phyloP scores from a whole-genome alignment of 2,888 invertebrate genomes.

The Lasioglossum villosulum region DNA sequence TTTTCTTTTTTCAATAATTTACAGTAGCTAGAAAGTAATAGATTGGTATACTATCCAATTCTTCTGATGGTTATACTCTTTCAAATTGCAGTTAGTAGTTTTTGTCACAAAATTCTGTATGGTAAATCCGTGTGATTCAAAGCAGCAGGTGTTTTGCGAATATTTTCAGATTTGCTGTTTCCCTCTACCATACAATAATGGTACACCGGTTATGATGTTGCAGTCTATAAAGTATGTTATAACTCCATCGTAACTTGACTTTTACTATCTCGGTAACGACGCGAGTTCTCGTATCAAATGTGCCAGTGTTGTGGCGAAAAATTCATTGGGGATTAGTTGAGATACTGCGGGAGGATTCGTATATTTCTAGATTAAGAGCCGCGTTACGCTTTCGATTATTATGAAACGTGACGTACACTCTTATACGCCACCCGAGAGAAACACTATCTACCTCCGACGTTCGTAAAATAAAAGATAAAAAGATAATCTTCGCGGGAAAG shows the following conservation, averaged over 20 bases:
- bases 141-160: slow-evolving; percentile 7
- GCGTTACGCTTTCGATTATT: slow-evolving; percentile 28
- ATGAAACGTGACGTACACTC: neutral
- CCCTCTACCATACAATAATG: neutral
- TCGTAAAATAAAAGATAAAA: slow-evolving; percentile 28
- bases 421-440: no score
- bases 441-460: neutral
- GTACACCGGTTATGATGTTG: neutral
- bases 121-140: no score
- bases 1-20: neutral
- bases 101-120: neutral
- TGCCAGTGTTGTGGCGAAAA: neutral
- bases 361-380: slow-evolving; percentile 16
- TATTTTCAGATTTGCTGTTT: neutral
- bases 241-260: slow-evolving; percentile 15
- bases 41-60: neutral
- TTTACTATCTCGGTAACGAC: slow-evolving; percentile 19
- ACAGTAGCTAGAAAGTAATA: no score
- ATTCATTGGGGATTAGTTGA: neutral
- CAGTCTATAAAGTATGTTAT: slow-evolving; percentile 32
- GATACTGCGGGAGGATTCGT: neutral
- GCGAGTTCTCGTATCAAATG: neutral
- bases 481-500: slow-evolving; percentile 40
- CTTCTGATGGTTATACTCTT: neutral
- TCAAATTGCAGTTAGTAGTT: neutral